Evolutionary conservation across 2,797 vertebrate genomes (phyloP).

Genomic region (Amazonetta brasiliensis): DNA sequence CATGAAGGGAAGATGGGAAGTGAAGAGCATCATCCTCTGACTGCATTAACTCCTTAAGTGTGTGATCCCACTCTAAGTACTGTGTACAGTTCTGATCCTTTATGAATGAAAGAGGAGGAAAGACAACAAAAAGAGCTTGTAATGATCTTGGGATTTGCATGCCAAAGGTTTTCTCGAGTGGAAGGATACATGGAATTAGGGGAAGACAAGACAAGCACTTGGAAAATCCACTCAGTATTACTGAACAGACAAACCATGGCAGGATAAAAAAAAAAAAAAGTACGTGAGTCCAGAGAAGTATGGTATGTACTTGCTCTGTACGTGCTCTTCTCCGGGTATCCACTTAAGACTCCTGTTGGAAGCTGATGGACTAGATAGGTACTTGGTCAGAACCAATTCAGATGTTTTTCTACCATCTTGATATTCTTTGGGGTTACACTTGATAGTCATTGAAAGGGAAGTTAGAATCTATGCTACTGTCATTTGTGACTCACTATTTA

Average conservation of each 20-base stretch:
- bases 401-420: neutral
- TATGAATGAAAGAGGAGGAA: neutral
- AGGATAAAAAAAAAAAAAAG: neutral
- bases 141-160: neutral
- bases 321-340: neutral
- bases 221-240: neutral
- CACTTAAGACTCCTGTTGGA: neutral
- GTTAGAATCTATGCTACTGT: neutral
- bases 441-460: neutral
- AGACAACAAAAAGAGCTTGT: neutral
- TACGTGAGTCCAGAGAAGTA: neutral
- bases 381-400: neutral
- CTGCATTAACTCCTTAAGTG: neutral
- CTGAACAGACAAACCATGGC: neutral
- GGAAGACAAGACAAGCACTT: neutral
- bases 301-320: neutral
- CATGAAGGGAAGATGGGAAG: neutral
- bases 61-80: neutral
- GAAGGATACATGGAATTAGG: neutral
- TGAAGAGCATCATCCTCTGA: neutral
- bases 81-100: neutral
- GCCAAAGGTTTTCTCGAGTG: neutral
- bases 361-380: neutral
- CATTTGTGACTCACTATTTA: neutral
- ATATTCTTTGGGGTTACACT: neutral